phyloP scores from a whole-genome alignment of 1,140 invertebrate genomes.

The Andrena cerasifolii region DNA sequence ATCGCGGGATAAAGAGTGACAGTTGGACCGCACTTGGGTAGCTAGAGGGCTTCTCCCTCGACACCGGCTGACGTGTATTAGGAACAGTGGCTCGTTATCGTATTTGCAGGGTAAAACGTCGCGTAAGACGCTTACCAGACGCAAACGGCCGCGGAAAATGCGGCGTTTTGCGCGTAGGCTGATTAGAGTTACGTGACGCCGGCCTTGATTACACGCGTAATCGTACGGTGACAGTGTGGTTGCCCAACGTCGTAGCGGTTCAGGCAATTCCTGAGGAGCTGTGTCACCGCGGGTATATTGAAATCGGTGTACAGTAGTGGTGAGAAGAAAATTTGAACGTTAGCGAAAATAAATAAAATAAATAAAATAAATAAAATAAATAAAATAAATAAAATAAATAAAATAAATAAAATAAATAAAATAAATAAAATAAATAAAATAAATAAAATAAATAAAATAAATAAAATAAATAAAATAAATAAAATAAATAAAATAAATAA shows the following conservation, averaged over 20 bases:
- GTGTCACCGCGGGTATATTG: too few relatives aligned
- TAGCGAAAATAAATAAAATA: too few relatives aligned
- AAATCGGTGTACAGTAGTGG: too few relatives aligned
- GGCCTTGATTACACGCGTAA: slow-evolving; percentile 41
- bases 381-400: too few relatives aligned
- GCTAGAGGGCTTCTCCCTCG: neutral
- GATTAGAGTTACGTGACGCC: slow-evolving; percentile 39
- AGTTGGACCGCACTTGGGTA: neutral
- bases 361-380: too few relatives aligned
- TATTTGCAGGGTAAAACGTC: slow-evolving; percentile 6
- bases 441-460: too few relatives aligned
- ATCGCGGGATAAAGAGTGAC: neutral
- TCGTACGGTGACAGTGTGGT: slow-evolving; percentile 1
- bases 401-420: too few relatives aligned
- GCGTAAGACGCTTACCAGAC: slow-evolving; percentile 20
- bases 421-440: too few relatives aligned
- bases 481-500: too few relatives aligned
- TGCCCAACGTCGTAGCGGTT: neutral
- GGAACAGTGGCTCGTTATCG: slow-evolving; percentile 11
- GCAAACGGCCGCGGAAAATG: neutral
- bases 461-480: too few relatives aligned
- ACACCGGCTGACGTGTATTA: neutral
- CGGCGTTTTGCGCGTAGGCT: slow-evolving; percentile 10
- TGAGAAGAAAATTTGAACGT: too few relatives aligned
- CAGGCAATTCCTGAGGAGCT: neutral